Conservation (phyloP, 2,113 vertebrate species). For the Notechis scutatus region DNA sequence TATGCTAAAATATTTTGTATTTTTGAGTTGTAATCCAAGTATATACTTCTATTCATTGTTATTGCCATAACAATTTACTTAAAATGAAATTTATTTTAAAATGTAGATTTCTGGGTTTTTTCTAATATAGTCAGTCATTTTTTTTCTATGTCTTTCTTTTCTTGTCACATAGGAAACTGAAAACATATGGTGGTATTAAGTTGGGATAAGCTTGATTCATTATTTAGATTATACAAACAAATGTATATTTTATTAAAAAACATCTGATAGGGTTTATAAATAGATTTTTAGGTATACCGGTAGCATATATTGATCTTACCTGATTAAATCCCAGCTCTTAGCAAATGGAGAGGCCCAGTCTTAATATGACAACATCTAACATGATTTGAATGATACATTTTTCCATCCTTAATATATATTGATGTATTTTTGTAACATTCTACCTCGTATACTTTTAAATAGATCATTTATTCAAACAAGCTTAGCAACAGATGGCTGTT, state of each 20-base stretch:
- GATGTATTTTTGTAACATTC: slow-evolving; percentile 4
- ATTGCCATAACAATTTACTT: neutral
- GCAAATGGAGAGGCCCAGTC: neutral
- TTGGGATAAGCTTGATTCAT: neutral
- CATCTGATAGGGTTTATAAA: neutral
- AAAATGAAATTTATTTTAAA: neutral
- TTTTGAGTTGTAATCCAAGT: neutral
- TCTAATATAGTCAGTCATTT: neutral
- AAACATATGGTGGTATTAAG: neutral
- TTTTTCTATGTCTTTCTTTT: neutral
- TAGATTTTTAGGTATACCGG: neutral
- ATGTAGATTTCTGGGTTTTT: neutral
- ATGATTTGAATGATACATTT: neutral
- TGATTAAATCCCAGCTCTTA: neutral
- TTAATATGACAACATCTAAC: neutral
- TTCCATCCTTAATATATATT: neutral
- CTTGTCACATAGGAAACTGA: neutral
- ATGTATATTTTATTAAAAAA: neutral
- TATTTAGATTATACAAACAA: neutral
- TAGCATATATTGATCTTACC: neutral
- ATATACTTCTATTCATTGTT: neutral
- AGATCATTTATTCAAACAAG: slow-evolving; percentile 2
- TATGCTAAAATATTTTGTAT: neutral
- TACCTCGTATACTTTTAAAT: slow-evolving; percentile 15
- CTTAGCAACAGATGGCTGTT: slow-evolving; percentile 17